These are phyloP conservation scores for Heteronetta atricapilla DNA, from an alignment of 2,113 vertebrate genomes.

Conservation along the genomic window DNA sequence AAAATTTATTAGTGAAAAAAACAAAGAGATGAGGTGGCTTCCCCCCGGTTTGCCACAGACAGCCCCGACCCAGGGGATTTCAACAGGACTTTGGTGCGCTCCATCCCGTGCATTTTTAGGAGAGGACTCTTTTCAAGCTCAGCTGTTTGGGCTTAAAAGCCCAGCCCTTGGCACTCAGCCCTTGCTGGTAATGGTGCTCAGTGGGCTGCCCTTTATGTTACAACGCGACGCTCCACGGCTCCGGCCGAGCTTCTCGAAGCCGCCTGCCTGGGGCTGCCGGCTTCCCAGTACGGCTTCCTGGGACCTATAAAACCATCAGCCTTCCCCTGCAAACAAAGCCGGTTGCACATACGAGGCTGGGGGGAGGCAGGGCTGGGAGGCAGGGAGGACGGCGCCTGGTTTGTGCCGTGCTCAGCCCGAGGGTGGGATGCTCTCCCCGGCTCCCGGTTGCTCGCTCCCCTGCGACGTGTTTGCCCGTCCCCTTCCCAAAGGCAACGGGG, in stretches of 20 bases:
- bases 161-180: not conserved
- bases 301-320: not conserved
- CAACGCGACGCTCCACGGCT: not conserved
- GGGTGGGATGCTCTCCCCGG: not conserved
- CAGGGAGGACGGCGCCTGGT: not conserved
- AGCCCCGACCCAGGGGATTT: not conserved
- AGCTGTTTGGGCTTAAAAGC: not conserved
- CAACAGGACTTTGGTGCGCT: not conserved
- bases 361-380: not conserved
- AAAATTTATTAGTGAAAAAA: not conserved
- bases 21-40: not conserved
- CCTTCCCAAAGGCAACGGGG: not conserved
- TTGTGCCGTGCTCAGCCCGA: not conserved
- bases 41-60: not conserved
- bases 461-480: rapidly evolving
- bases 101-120: not conserved
- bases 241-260: not conserved
- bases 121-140: not conserved
- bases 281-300: not conserved
- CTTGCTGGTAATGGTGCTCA: not conserved
- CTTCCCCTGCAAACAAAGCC: not conserved
- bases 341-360: not conserved
- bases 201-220: not conserved
- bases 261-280: not conserved
- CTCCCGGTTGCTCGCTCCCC: not conserved